phyloP scores from a whole-genome alignment of 2,113 vertebrate species.

The Onychostoma macrolepis region DNA sequence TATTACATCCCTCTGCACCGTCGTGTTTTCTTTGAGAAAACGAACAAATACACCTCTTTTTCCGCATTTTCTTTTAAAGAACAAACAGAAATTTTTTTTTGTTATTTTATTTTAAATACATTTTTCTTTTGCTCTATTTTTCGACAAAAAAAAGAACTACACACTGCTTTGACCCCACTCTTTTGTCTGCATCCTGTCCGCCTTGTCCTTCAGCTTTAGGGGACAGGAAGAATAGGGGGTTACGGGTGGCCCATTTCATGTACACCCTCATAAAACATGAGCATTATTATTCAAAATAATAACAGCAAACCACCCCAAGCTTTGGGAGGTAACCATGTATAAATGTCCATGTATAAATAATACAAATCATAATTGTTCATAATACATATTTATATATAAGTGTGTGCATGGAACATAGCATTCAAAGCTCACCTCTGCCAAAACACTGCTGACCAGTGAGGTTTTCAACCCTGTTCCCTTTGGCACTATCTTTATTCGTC shows the following conservation, averaged over 20 bases:
- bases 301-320: conserved; percentile 65
- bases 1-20: conserved; percentile 57
- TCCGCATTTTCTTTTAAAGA: conserved; percentile 69
- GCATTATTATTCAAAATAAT: conserved; percentile 68
- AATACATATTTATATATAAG: conserved; percentile 67
- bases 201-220: conserved; percentile 39
- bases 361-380: conserved; percentile 72
- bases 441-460: conserved; percentile 50
- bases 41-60: conserved; percentile 54
- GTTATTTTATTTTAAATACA: conserved; percentile 64
- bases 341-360: conserved; percentile 76
- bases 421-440: conserved; percentile 53
- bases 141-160: conserved; percentile 54
- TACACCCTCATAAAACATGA: conserved; percentile 68
- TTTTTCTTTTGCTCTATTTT: conserved; percentile 52
- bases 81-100: conserved; percentile 68
- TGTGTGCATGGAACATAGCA: conserved; percentile 54
- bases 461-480: conserved; percentile 54
- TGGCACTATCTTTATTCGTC: conserved; percentile 38
- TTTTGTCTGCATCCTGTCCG: conserved; percentile 16
- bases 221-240: conserved; percentile 49
- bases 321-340: conserved; percentile 61
- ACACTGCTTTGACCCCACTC: conserved; percentile 51
- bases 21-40: conserved; percentile 68
- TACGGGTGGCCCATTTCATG: conserved; percentile 63